Base-by-base conservation (phyloP, 2,113 vertebrate genomes). In the Ameiurus melas region DNA sequence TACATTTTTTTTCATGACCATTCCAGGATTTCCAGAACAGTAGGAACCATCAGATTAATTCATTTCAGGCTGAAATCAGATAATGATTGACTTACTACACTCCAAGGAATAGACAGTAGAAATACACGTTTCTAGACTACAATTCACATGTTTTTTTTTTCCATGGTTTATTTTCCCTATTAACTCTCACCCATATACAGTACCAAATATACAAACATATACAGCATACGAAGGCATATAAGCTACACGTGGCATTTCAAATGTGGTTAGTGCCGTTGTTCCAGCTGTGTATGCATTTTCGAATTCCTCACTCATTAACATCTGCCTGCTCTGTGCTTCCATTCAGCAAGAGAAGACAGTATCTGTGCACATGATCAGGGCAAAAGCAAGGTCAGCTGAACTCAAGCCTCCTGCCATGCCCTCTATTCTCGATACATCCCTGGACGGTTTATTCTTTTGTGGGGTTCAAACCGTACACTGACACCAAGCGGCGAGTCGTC, bases 321-420 rank as follows among this genome's bases (percentile, higher is more conserved):
- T 81, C 89, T 80, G 71, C n/a, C 80, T 79, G 47, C 60, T 79
- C 80, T 70, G 70, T 83, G 39, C 58, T 51, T 66, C 47, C 68
- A 70, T 84, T 55, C 57, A 17, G 3, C 77, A 53, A 79, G 71
- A 84, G 82, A 79, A 89, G 64, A 79, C 80, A 55, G 81, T 58
- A 70, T 86, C 84, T 79, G 36, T 55, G 19, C 51, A 17, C 14
- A 55, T 2, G 33, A 83, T 60, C 82, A 66, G 5, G 22, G 57
- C 79, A 60, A 33, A 71, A 81, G 75, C 83, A 70, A 80, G 83
- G 73, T 68, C 43, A 58, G 71, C 43, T 85, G 88, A 89, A 85
- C 77, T 68, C 75, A 85, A 85, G 88, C 80, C 57, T 83, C 57
- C 10, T 43, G 57, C 80, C 62, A 55, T 81, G 83, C 53, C 84